Evolutionary conservation across 2,113 vertebrate species (phyloP), one percentile per base, ranked within the genome.

Genomic region (Galeopterus variegatus): DNA sequence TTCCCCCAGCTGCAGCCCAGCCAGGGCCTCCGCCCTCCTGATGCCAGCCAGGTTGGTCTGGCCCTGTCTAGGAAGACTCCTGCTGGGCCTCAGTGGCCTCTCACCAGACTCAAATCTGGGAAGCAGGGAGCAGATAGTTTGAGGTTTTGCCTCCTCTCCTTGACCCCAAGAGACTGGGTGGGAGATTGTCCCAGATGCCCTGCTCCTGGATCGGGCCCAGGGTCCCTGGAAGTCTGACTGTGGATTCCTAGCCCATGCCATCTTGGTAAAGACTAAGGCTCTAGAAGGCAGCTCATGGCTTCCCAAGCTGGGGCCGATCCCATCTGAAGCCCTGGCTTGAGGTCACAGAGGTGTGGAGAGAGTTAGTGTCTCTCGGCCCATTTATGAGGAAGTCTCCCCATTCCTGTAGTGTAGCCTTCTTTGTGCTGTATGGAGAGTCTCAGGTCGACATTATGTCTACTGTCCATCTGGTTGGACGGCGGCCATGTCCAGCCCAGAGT

Each of bases 361-460:
- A 48, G 17, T 65, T 11, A 41, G 36, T 19, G 2, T 19, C 21
- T 54, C 45, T 41, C 1, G 0, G 45, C 8, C 31, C 8, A 19
- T 10, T 6, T 52, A 13, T 2, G 15, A 18, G 56, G 48, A 82
- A 17, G 12, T 14, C 54, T n/a, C 33, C 45, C 31, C 0, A 0
- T 6, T 14, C 31, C 64, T 36, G 14, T 3, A 24, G 17, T 0
- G 0, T 9, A 36, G 76, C 33, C 65, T 48, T 77, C 70, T 62
- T 12, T 18, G 3, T 0, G 0, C 31, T 6, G 5, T 0, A 3
- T 5, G 48, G 70, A 45, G 26, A 1, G 17, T 56, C 62, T 88
- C 2, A 0, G 14, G 48, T 3, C 21, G 45, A 26, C 13, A 10
- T 0, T 6, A 23, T 14, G 48, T n/a, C 31, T 41, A 11, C 50